These are phyloP conservation scores for Baronia brevicornis DNA, from an alignment of 2,888 invertebrate genomes.

Conservation along the genomic window DNA sequence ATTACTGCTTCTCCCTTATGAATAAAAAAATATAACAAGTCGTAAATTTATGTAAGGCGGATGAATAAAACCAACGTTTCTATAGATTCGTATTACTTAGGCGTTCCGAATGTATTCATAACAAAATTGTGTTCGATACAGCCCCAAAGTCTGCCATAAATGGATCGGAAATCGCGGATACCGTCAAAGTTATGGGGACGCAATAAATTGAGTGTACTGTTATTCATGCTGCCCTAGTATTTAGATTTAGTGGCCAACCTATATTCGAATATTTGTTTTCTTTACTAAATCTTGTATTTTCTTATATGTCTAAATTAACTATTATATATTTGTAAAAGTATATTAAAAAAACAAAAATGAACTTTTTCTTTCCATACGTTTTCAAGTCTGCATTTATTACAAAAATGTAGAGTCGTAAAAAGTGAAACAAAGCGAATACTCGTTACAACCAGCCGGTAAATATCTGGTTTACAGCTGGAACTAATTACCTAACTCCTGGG, in stretches of 20 bases:
- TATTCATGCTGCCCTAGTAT: conserved; percentile 32
- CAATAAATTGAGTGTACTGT: conserved; percentile 48
- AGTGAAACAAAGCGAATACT: conserved; percentile 14
- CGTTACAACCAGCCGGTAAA: conserved; percentile 8
- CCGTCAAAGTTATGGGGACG: conserved; percentile 47
- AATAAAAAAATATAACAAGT: too few relatives aligned
- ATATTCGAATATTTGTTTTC: too few relatives aligned
- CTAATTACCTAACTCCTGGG: conserved; percentile 25
- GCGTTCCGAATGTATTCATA: conserved; percentile 26
- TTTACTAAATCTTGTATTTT: too few relatives aligned
- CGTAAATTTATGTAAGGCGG: background rate
- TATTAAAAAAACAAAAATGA: too few relatives aligned
- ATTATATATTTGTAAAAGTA: too few relatives aligned
- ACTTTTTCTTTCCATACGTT: too few relatives aligned
- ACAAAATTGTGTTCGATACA: conserved; percentile 37
- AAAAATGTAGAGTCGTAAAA: too few relatives aligned
- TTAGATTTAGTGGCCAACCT: too few relatives aligned
- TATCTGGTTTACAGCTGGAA: conserved; percentile 20
- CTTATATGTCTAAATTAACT: too few relatives aligned
- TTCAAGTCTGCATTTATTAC: too few relatives aligned
- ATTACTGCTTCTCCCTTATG: too few relatives aligned
- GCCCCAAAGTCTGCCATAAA: conserved; percentile 42
- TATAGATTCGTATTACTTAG: conserved; percentile 20
- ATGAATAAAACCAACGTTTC: conserved; percentile 9
- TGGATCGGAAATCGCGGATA: conserved; percentile 44